Evolutionary conservation across 2,113 vertebrate genomes (phyloP).

Genomic region (Anguilla rostrata): DNA sequence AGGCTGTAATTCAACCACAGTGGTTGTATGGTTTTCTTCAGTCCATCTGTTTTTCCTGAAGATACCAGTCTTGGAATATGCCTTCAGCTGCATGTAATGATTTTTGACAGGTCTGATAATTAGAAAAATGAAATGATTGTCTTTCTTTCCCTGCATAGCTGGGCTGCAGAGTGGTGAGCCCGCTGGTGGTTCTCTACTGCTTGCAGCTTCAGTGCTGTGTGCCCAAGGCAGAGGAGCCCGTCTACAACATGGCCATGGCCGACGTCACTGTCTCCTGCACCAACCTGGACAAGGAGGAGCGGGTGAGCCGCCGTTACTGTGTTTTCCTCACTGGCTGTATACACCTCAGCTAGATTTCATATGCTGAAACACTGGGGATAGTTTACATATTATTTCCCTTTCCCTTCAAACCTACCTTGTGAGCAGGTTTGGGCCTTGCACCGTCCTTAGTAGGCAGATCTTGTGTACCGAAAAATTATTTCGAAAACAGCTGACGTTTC

Average conservation of each 20-base stretch:
- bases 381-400: too few species aligned
- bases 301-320: conserved; percentile 66
- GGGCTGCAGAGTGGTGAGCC: conserved; percentile 90
- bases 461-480: too few species aligned
- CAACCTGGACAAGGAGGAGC: conserved; percentile 83
- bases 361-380: too few species aligned
- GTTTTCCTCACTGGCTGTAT: not conserved
- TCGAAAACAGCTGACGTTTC: too few species aligned
- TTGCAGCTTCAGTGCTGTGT: conserved; percentile 85
- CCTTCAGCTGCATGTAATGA: not conserved
- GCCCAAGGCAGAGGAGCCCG: conserved; percentile 86
- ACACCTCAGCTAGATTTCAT: not conserved
- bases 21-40: too few species aligned
- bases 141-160: conserved; percentile 68
- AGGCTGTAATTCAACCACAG: too few species aligned
- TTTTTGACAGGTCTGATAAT: not conserved
- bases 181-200: conserved; percentile 89
- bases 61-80: too few species aligned
- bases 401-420: too few species aligned
- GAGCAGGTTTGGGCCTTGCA: too few species aligned
- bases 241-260: conserved; percentile 94
- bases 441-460: too few species aligned
- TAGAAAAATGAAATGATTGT: not conserved
- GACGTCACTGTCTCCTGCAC: conserved; percentile 88
- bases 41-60: too few species aligned